Conservation (phyloP, 1,140 invertebrate species). For the Tetragonula clypearis region DNA sequence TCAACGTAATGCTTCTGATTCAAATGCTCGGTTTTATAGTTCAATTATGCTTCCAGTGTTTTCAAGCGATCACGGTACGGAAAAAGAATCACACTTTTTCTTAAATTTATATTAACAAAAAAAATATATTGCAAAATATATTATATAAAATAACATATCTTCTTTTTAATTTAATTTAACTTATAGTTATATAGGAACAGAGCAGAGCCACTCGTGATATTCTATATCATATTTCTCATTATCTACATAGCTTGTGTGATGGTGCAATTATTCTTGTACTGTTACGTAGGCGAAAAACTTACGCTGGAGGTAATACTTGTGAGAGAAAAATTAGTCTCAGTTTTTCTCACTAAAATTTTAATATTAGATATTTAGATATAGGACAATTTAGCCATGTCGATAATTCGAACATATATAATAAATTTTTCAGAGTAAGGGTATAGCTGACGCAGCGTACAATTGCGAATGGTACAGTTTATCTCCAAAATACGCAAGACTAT, state of each 20-base stretch:
- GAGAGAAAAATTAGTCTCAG: too few relatives aligned
- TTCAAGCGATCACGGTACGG: conserved; percentile 61
- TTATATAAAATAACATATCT: background rate
- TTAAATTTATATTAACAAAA: too few relatives aligned
- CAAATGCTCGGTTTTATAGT: conserved; percentile 64
- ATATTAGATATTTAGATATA: too few relatives aligned
- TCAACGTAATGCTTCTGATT: conserved; percentile 66
- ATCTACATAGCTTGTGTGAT: conserved; percentile 47
- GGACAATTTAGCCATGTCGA: too few relatives aligned
- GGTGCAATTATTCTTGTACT: conserved; percentile 62
- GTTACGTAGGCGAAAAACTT: conserved; percentile 61
- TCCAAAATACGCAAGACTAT: conserved; percentile 43
- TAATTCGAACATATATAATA: background rate
- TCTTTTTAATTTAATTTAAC: background rate
- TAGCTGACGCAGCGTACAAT: conserved; percentile 66
- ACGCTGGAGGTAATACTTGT: conserved; percentile 36
- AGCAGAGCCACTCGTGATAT: background rate
- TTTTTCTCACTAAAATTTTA: background rate
- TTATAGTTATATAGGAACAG: conserved; percentile 17
- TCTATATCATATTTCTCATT: conserved; percentile 46
- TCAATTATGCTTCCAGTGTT: conserved; percentile 67
- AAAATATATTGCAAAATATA: background rate
- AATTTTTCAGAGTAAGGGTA: conserved; percentile 63
- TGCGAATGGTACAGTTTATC: conserved; percentile 70
- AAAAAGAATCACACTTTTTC: background rate